Conservation (phyloP, 2,888 invertebrate species). For the Hirtodrosophila confusa region DNA sequence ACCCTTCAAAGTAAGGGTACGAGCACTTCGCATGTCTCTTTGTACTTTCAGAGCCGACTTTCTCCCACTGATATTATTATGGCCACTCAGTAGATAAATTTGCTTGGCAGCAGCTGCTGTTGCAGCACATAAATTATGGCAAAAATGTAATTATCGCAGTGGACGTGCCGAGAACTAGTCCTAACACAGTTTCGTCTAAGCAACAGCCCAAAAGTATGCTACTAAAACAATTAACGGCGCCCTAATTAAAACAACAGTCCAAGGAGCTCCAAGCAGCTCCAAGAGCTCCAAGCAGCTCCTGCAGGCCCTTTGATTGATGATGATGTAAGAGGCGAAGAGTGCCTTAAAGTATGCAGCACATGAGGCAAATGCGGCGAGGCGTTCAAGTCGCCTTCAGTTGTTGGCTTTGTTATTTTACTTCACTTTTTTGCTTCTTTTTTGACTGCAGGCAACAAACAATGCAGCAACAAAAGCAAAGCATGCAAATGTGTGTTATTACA, state of each 20-base stretch:
- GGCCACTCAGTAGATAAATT: slow-evolving; percentile 54
- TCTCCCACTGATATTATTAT: slow-evolving; percentile 21
- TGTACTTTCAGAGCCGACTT: slow-evolving; percentile 1
- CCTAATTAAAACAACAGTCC: slow-evolving; percentile 75
- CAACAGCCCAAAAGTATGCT: slow-evolving; percentile 67
- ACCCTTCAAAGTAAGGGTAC: background rate
- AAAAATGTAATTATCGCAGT: slow-evolving; percentile 73
- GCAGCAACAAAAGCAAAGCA: slow-evolving; percentile 46
- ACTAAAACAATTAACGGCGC: slow-evolving; percentile 76
- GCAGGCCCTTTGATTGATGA: slow-evolving; percentile 72
- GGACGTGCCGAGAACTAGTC: slow-evolving; percentile 50
- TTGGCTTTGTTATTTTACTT: slow-evolving; percentile 30
- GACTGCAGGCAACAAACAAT: slow-evolving; percentile 42
- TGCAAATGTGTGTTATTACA: slow-evolving; percentile 66
- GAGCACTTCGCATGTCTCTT: background rate
- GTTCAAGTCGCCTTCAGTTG: slow-evolving; percentile 42
- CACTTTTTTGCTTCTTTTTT: slow-evolving; percentile 38
- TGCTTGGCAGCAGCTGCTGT: slow-evolving; percentile 56
- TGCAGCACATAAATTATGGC: slow-evolving; percentile 68
- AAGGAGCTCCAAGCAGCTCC: slow-evolving; percentile 19
- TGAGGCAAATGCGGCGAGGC: slow-evolving; percentile 37
- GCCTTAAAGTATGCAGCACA: slow-evolving; percentile 70
- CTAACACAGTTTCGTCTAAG: slow-evolving; percentile 63
- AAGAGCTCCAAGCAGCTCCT: slow-evolving; percentile 7
- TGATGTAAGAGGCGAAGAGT: slow-evolving; percentile 40